Percentiles rank a stretch among this genome's conserved stretches.
Evolutionary conservation across 2,113 vertebrate species (phyloP).

Genomic region (Percopsis transmontana): DNA sequence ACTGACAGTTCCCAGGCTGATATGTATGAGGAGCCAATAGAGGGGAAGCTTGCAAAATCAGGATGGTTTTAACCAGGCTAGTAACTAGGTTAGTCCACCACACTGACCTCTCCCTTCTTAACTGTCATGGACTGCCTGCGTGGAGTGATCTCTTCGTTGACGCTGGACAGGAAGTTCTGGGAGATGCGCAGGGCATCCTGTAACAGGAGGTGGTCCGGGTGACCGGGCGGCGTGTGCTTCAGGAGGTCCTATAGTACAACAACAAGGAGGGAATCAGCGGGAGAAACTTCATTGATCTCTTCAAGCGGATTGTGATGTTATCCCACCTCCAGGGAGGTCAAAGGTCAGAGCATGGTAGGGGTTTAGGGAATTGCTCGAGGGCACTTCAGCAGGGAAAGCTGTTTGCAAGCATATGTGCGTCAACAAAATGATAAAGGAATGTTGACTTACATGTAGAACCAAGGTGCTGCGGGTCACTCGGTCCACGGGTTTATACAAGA

Average conservation of each 20-base stretch:
- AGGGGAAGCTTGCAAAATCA: too few species aligned
- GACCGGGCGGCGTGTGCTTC: constrained; percentile 89
- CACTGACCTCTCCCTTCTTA: constrained; percentile 92
- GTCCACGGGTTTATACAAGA: constrained; percentile 98
- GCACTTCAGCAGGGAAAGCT: too few species aligned
- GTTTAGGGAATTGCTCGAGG: too few species aligned
- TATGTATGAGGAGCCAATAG: too few species aligned
- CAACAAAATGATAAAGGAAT: neutral
- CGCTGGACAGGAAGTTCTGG: constrained; percentile 92
- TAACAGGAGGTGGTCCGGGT: constrained; percentile 86
- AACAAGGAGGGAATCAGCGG: neutral
- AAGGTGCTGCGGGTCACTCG: constrained; percentile 95
- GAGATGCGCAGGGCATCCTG: constrained; percentile 94
- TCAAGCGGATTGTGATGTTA: neutral
- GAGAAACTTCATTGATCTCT: too few species aligned
- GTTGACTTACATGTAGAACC: constrained; percentile 90
- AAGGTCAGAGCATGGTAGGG: too few species aligned
- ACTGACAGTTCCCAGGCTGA: too few species aligned
- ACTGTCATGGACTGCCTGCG: constrained; percentile 93
- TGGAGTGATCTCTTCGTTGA: constrained; percentile 95
- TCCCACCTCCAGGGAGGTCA: too few species aligned
- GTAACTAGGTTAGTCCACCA: neutral
- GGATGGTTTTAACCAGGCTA: too few species aligned
- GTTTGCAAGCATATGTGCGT: too few species aligned
- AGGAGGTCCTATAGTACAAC: constrained; percentile 82